These are phyloP conservation scores for Chydorus sphaericus DNA, from an alignment of 2,888 invertebrate genomes.

Conservation along the genomic window DNA sequence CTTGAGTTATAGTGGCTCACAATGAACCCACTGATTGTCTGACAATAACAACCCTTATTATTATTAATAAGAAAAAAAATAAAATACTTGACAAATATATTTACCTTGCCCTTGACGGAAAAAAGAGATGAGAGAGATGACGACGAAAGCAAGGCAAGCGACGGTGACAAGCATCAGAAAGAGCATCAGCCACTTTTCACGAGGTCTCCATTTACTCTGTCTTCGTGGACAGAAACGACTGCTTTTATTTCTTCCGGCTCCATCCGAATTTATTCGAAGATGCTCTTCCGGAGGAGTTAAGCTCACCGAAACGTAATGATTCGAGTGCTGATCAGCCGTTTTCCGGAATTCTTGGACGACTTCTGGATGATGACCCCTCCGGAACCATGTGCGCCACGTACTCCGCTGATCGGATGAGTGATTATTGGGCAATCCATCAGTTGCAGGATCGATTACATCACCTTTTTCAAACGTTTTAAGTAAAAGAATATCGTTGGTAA, in stretches of 20 bases:
- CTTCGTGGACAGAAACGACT: not conserved
- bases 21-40: too few species aligned
- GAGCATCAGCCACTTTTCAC: not conserved
- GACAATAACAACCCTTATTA: too few species aligned
- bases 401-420: not conserved
- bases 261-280: too few species aligned
- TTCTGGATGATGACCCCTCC: too few species aligned
- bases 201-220: not conserved
- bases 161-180: not conserved
- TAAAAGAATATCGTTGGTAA: not conserved
- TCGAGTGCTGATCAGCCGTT: too few species aligned
- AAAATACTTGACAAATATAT: too few species aligned
- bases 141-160: conserved; percentile 4
- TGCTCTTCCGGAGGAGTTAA: not conserved
- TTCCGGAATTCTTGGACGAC: too few species aligned
- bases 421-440: not conserved
- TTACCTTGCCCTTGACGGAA: conserved; percentile 1
- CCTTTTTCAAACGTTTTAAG: not conserved
- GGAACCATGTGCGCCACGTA: too few species aligned
- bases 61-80: too few species aligned
- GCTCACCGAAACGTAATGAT: not conserved
- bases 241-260: not conserved
- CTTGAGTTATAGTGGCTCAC: too few species aligned
- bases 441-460: not conserved
- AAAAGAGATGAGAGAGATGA: not conserved